Conservation (phyloP, 2,888 invertebrate species). For the Oligia fasciuncula region DNA sequence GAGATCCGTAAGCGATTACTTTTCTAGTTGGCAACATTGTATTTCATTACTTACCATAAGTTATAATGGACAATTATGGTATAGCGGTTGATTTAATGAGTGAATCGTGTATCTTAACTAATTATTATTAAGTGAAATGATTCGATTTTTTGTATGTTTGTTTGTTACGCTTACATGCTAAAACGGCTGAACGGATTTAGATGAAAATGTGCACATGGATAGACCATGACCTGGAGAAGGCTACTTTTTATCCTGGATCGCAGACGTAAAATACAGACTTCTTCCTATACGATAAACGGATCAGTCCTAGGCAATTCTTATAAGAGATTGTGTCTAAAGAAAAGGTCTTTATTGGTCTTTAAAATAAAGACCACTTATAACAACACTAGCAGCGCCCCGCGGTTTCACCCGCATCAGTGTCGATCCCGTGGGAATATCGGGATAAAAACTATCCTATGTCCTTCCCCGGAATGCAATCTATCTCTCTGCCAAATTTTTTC, state of each 20-base stretch:
- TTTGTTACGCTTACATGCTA: neutral
- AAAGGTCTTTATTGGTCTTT: neutral
- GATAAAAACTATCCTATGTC: too few relatives aligned
- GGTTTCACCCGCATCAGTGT: too few relatives aligned
- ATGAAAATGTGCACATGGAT: neutral
- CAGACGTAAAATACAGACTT: neutral
- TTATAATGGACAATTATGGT: neutral
- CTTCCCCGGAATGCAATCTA: too few relatives aligned
- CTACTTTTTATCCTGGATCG: neutral
- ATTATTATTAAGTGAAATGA: neutral
- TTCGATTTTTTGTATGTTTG: neutral
- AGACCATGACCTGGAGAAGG: neutral
- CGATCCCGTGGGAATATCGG: too few relatives aligned
- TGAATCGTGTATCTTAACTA: neutral
- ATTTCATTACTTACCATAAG: slow-evolving; percentile 20
- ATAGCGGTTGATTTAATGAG: slow-evolving; percentile 32
- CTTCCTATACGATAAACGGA: neutral
- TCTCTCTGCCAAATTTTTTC: too few relatives aligned
- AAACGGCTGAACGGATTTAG: neutral
- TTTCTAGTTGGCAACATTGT: slow-evolving; percentile 52
- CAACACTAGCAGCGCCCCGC: too few relatives aligned
- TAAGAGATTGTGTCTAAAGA: neutral
- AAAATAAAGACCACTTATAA: neutral
- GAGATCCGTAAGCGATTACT: slow-evolving; percentile 70
- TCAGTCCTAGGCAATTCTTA: neutral